These are phyloP conservation scores for Chionis minor DNA, from an alignment of 2,113 vertebrate species.

Conservation along the genomic window DNA sequence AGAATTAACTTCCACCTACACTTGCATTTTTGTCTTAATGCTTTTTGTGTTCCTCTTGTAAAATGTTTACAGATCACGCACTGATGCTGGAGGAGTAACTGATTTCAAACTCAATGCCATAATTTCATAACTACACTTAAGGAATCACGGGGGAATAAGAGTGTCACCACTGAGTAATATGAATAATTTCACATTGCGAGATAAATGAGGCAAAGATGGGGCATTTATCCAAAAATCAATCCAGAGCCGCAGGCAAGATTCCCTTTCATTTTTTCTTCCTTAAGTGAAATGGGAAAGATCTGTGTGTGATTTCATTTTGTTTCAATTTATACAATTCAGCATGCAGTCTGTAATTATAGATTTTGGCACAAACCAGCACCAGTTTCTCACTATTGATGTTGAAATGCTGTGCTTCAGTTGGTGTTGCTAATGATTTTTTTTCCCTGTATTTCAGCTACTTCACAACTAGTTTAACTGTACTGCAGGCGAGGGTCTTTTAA, in stretches of 20 bases:
- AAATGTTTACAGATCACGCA: not conserved
- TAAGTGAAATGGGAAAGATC: not conserved
- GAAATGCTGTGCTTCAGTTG: not conserved
- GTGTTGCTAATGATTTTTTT: not conserved
- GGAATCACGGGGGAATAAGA: not conserved
- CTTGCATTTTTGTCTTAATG: not conserved
- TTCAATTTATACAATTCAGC: not conserved
- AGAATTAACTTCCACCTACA: not conserved
- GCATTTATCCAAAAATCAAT: conserved; percentile 54
- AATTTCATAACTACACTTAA: conserved; percentile 2
- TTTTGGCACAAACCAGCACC: not conserved
- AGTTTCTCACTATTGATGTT: not conserved
- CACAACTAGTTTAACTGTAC: not conserved
- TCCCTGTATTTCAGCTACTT: not conserved
- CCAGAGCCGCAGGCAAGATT: not conserved
- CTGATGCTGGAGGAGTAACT: not conserved
- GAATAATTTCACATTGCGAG: conserved; percentile 30
- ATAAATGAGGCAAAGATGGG: conserved; percentile 21
- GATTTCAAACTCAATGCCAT: not conserved
- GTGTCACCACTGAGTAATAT: not conserved
- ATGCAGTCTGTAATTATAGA: not conserved
- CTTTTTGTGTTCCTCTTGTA: not conserved
- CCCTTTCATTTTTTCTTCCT: not conserved
- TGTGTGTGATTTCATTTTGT: not conserved
- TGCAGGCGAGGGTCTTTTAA: not conserved